Evolutionary conservation across 1,140 invertebrate genomes (phyloP).

Genomic region (Nephotettix cincticeps): DNA sequence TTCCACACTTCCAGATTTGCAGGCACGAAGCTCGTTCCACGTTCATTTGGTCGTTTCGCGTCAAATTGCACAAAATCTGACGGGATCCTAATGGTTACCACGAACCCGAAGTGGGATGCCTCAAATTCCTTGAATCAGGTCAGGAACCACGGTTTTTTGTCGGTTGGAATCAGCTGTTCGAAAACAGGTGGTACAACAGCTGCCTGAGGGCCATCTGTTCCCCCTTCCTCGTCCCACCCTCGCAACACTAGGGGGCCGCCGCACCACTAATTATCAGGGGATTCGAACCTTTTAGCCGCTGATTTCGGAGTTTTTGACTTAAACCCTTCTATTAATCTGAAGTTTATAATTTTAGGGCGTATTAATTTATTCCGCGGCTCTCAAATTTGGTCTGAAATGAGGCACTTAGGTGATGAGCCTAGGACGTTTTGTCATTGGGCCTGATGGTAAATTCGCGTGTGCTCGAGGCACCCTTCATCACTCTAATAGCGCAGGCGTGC

Average conservation of each 20-base stretch:
- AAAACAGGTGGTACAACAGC: constrained; percentile 6
- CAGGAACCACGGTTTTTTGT: constrained; percentile 6
- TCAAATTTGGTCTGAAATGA: not conserved
- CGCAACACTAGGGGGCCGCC: not conserved
- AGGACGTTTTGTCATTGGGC: not conserved
- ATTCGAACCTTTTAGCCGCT: constrained; percentile 1
- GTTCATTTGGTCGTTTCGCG: not conserved
- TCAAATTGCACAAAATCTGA: not conserved
- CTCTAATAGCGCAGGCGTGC: not conserved
- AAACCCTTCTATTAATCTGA: not conserved
- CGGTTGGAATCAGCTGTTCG: constrained; percentile 2
- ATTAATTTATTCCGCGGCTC: not conserved
- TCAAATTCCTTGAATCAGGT: constrained; percentile 2
- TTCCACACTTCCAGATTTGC: no score
- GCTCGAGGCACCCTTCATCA: not conserved
- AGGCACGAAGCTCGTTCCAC: no score
- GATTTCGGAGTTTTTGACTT: constrained; percentile 1
- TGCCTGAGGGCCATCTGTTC: not conserved
- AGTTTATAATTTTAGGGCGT: not conserved
- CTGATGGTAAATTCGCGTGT: not conserved
- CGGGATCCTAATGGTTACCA: not conserved
- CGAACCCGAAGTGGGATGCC: not conserved
- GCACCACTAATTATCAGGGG: not conserved
- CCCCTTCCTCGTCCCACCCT: not conserved
- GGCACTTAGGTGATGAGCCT: not conserved